phyloP scores from a whole-genome alignment of 1,140 invertebrate genomes.

The Artemia franciscana region DNA sequence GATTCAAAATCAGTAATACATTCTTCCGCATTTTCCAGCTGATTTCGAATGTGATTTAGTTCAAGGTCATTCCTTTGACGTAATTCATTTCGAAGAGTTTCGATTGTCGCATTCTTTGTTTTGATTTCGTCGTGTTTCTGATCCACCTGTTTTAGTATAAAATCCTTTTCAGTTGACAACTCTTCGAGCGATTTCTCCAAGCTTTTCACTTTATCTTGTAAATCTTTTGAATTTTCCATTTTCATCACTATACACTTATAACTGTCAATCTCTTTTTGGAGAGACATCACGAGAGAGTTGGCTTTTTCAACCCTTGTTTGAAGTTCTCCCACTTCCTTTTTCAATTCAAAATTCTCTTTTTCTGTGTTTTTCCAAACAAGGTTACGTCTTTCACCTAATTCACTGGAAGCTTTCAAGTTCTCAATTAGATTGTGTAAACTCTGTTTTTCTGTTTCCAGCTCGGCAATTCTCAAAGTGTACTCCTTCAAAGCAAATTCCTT shows the following conservation, averaged over 20 bases:
- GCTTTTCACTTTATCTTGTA: not conserved
- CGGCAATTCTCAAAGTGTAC: constrained; percentile 1
- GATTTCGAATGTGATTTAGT: not conserved
- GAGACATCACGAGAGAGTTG: too few species aligned
- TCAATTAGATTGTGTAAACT: not conserved
- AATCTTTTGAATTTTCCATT: not conserved
- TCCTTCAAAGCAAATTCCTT: constrained; percentile 4
- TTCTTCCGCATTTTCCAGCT: not conserved
- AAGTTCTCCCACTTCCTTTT: constrained; percentile 5
- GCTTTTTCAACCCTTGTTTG: not conserved
- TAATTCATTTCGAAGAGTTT: not conserved
- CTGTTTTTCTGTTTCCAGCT: not conserved
- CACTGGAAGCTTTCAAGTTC: not conserved
- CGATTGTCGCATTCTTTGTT: not conserved
- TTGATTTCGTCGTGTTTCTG: not conserved
- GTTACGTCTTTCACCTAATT: not conserved
- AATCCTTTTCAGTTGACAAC: not conserved
- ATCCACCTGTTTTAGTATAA: not conserved
- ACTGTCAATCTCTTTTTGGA: not conserved
- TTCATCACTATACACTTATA: not conserved
- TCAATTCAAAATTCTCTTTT: not conserved
- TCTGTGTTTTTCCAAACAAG: not conserved
- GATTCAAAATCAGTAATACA: not conserved
- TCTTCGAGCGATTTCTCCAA: not conserved
- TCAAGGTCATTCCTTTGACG: not conserved